phyloP scores from a whole-genome alignment of 2,113 vertebrate species.

The Mustelus asterias region DNA sequence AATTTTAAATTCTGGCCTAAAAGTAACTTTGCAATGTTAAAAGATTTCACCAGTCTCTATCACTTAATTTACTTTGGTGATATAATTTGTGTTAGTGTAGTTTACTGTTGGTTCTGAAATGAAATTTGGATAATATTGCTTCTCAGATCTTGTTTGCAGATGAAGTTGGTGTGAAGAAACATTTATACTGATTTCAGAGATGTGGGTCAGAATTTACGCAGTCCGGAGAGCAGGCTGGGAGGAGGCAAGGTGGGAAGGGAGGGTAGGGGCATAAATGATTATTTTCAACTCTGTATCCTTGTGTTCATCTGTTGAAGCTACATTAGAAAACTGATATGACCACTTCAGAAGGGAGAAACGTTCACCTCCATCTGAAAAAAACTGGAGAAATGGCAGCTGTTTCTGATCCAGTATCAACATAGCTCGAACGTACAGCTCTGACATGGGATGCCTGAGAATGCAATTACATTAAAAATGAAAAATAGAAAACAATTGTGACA shows the following conservation, averaged over 20 bases:
- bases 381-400: neutral
- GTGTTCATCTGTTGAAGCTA: neutral
- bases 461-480: neutral
- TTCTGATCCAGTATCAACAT: neutral
- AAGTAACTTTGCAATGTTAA: neutral
- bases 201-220: neutral
- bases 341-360: neutral
- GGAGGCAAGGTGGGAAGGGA: no score
- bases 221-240: no score
- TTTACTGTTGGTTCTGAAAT: neutral
- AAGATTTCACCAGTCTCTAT: neutral
- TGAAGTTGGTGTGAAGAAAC: neutral
- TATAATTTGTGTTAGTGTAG: neutral
- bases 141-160: neutral
- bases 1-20: neutral
- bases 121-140: neutral
- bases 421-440: neutral
- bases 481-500: neutral
- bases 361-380: neutral
- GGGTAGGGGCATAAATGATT: neutral
- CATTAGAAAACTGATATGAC: neutral
- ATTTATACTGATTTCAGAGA: neutral
- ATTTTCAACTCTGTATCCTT: neutral
- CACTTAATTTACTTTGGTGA: neutral
- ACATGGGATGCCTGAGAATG: neutral